phyloP scores from a whole-genome alignment of 2,113 vertebrate species.

The Perognathus longimembris region DNA sequence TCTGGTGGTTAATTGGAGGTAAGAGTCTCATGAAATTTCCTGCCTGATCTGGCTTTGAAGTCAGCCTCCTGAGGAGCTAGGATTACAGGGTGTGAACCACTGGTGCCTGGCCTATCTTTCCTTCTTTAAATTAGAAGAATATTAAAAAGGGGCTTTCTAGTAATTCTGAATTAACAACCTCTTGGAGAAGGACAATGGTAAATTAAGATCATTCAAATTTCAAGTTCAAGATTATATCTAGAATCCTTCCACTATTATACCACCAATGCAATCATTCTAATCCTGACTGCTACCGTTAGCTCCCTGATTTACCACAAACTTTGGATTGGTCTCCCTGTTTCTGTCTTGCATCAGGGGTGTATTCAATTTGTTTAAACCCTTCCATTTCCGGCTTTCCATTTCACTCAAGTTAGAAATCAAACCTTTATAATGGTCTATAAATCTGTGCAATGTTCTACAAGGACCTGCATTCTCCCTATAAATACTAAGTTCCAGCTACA shows the following conservation, averaged over 20 bases:
- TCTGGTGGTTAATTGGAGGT: no score
- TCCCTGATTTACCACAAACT: not conserved
- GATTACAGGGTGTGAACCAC: no score
- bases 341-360: not conserved
- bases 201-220: slow-evolving; percentile 25
- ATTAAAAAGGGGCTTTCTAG: not conserved
- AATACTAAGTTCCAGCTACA: not conserved
- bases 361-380: slow-evolving; percentile 35
- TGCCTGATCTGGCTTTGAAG: no score
- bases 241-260: not conserved
- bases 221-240: not conserved
- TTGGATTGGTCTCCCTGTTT: not conserved
- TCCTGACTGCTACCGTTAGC: not conserved
- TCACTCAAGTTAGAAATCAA: slow-evolving; percentile 2
- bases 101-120: not conserved
- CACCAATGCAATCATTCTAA: not conserved
- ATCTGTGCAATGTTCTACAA: not conserved
- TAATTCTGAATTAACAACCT: slow-evolving; percentile 16
- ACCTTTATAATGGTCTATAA: not conserved
- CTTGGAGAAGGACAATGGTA: not conserved
- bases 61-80: no score
- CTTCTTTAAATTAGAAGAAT: slow-evolving; percentile 30
- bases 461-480: not conserved
- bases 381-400: not conserved
- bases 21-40: no score